Evolutionary conservation across 2,888 invertebrate genomes (phyloP), one percentile per base, ranked within the genome.

Genomic region (Corythucha ciliata): DNA sequence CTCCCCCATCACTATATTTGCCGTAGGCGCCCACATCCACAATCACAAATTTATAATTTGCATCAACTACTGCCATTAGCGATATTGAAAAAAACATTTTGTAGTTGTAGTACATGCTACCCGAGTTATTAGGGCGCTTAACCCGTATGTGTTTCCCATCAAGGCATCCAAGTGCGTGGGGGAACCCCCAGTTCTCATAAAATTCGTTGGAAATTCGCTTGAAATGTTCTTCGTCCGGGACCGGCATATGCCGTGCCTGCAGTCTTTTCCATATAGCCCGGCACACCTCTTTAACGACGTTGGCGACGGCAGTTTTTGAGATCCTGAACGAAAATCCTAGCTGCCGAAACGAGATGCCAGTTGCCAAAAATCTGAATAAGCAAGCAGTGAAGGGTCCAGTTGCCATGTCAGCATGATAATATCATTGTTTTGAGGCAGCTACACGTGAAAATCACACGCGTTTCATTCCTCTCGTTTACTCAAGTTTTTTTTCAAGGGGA

Each of bases 271-370:
- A 41, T 10, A 41, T 22, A 3, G 41, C 41, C 4, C 2, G 10
- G 25, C 41, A 41, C 14, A 41, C 41, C 8, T 41, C 41, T 16
- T 24, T 22, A 14, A 41, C 41, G 12, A 24, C 8, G 10, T 24
- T 12, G 8, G 41, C 20, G 12, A 41, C 41, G 14, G 41, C 24
- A n/a, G 25, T 12, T 41, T 24, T 41, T 6, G 41, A 41, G 8
- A 41, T 41, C 14, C 41, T 41, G 41, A 41, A 41, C 5, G 25
- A 24, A 25, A 41, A 41, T n/a, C 25, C 41, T 18, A 41, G 41
- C 25, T 41, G 40, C 6, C 41, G 41, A 14, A 21, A 41, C 16
- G 41, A 41, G 26, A 41, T 4, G 2, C 41, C 41, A 7, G 41
- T 41, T 2, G 41, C 41, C 41, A 24, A 26, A 41, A 3, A 41